phyloP scores from a whole-genome alignment of 2,888 invertebrate genomes.

The Drosophila demipolita region DNA sequence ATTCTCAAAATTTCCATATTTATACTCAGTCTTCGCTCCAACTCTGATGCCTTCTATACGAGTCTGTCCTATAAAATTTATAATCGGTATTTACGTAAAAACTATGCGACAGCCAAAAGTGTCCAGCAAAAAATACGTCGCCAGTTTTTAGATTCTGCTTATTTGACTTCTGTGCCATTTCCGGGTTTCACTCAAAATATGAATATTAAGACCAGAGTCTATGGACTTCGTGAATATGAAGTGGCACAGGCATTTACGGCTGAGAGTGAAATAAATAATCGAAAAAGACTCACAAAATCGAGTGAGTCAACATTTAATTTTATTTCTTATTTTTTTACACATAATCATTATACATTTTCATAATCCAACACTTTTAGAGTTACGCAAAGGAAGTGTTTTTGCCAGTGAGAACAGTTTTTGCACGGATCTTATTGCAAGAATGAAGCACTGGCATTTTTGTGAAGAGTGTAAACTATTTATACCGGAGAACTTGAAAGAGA shows the following conservation, averaged over 20 bases:
- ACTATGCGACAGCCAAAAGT: neutral
- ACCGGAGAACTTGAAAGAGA: neutral
- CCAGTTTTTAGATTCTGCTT: neutral
- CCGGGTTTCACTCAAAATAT: constrained; percentile 1
- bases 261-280: accelerated
- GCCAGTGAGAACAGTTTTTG: constrained; percentile 12
- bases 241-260: constrained; percentile 6
- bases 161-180: constrained; percentile 29
- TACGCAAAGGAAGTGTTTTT: accelerated
- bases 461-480: neutral
- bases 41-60: constrained; percentile 12
- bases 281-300: neutral
- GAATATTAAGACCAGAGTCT: neutral
- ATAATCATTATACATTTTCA: neutral
- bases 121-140: neutral
- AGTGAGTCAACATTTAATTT: constrained; percentile 6
- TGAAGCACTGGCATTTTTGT: constrained; percentile 23
- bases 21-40: neutral
- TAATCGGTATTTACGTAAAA: constrained; percentile 30
- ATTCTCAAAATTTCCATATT: neutral
- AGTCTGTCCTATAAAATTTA: constrained; percentile 39
- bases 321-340: neutral
- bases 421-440: constrained; percentile 16
- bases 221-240: constrained; percentile 15
- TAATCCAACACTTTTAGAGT: neutral